Base-by-base conservation (phyloP, 2,113 vertebrate species). In the Vombatus ursinus region DNA sequence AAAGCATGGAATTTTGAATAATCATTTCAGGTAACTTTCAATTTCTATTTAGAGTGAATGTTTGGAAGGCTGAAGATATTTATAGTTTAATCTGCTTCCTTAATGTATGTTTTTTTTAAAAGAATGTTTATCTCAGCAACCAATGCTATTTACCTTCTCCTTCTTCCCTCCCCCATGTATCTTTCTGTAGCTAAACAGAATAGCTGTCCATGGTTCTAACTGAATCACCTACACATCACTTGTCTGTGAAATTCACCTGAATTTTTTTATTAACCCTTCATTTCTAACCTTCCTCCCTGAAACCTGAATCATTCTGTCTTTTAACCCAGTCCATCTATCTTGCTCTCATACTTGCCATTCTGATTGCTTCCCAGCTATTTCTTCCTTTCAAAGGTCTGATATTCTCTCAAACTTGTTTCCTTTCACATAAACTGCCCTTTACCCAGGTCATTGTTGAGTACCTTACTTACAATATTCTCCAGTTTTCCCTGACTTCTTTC, bases 11-110 rank as follows among this genome's bases (percentile, higher is more conserved):
- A 91, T 95, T 94, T 26, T 95, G 92, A 97, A 90, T 94, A 50
- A 90, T 90, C 26, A 94, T 94, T 93, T 92, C 96, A 97, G 97
- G 97, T 97, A 97, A 96, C 95, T 92, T 96, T 95, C 93, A 96
- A 96, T 95, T 97, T 97, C 93, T 92, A 52, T 93, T 52, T 7
- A 89, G 93, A 96, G 96, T 95, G 94, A 94, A 93, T 94, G 92
- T 96, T 91, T 96, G 91, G 52, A 92, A 52, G 50, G 68, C 91
- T 8, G 12, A 92, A 52, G 53, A 91, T 47, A 52, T 93, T 84
- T 95, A 28, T 14, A 61, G 22, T 90, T 96, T 96, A 95, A 94
- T 93, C 51, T 52, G 54, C 52, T 95, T 90, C 53, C 89, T 57
- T 97, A 91, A 95, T 89, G 31, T n/a, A 94, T 91, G 31, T 91